These are phyloP conservation scores for Cotesia chilonis DNA, from an alignment of 1,140 invertebrate species.

Conservation along the genomic window DNA sequence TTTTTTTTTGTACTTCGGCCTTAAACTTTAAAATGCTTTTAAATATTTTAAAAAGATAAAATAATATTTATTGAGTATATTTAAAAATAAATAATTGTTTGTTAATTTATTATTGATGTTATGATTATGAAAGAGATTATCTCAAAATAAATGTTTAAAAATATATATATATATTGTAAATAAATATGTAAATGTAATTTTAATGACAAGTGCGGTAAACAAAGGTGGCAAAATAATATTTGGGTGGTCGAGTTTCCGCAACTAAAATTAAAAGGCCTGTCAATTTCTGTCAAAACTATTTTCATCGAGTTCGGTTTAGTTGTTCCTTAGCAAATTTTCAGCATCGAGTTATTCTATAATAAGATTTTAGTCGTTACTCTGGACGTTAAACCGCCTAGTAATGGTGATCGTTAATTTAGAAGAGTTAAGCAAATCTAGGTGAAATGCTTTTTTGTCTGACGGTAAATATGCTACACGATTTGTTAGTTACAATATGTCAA, in stretches of 20 bases:
- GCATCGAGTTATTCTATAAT: background rate
- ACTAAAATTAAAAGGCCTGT: conserved; percentile 39
- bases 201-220: background rate
- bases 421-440: conserved; percentile 2
- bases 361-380: background rate
- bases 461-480: background rate
- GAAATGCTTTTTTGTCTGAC: background rate
- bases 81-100: no score
- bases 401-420: conserved; percentile 3
- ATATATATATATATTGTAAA: no score
- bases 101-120: no score
- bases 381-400: background rate
- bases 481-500: background rate
- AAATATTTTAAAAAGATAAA: no score
- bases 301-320: conserved; percentile 21
- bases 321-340: background rate
- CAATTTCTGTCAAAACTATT: conserved; percentile 40
- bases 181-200: background rate
- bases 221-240: conserved; percentile 3
- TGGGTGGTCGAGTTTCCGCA: conserved; percentile 24
- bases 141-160: no score
- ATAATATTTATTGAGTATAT: no score
- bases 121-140: no score
- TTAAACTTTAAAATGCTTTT: no score
- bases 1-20: no score